Base-by-base conservation (phyloP, 1,140 invertebrate genomes). In the Ridgeia piscesae region DNA sequence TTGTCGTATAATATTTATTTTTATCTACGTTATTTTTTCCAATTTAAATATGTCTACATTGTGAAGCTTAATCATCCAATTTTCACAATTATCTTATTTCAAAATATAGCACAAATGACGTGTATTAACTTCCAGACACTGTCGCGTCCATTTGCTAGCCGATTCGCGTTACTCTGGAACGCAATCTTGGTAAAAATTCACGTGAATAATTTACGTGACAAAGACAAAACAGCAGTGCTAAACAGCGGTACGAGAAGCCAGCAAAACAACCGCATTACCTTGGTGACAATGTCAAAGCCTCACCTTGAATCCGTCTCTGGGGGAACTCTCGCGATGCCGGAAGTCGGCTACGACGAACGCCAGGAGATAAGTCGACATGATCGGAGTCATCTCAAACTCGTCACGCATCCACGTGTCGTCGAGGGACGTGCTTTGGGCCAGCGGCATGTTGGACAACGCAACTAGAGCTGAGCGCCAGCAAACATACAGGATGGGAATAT, bases 391-490 rank as follows among this genome's bases (percentile, higher is more conserved):
- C 35, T 95, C 92, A 92, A 95, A 96, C 35, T 94, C 92, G 11
- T 95, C 95, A 33, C 93, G 92, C 14, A 94, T 77, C 94, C 94
- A 94, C n/a, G 91, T 93, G n/a, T 93, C 89, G 42, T 35, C 92
- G 89, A 94, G 42, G 88, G 35, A 35, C 91, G 91, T 92, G 88
- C 48, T 88, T 92, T 89, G 31, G 90, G 42, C 89, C 17, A 94
- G 95, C 95, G 97, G 97, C 98, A 99, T 99, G 95, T 99, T 99
- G n/a, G 98, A 99, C 33, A 99, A 96, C 33, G 98, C 98, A 11
- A 98, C 97, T 91, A 95, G 94, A 88, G 95, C 95, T 94, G 94
- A 93, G 8, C 35, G 89, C 35, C 21, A 93, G 88, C 92, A 93
- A 92, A 42, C 31, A 91, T 34, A 92, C 48, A 89, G 92, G 33